Evolutionary conservation across 2,113 vertebrate genomes (phyloP), one percentile per base, ranked within the genome.

Genomic region (Ciconia boyciana): DNA sequence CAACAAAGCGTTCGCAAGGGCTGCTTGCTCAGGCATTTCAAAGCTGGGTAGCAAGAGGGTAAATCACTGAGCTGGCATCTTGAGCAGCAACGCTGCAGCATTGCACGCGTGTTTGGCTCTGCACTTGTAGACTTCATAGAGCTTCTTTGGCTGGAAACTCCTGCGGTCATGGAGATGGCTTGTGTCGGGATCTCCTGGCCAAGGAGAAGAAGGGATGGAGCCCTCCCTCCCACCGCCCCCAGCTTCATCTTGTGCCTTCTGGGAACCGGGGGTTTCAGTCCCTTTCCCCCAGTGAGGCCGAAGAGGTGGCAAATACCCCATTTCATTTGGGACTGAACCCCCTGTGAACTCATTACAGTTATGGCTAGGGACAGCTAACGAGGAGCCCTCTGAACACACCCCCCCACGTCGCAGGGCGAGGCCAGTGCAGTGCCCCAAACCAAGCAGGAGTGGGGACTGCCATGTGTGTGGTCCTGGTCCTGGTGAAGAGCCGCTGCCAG

Each of bases 401-500:
- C 17, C 14, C 13, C 17, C 20, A 12, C 8, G 21, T 51, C 4
- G 0, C 52, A 51, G 32, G 8, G 13, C 2, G 21, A 86, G 58
- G 9, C 34, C 76, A 21, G 39, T 8, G 7, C 4, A 0, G 1
- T 24, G 41, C 55, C 64, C 61, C 24, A 55, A 70, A 11, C 20
- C 22, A 16, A 19, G n/a, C 25, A 39, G 16, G 19, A 11, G 1
- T 44, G 51, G 32, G 10, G 7, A 90, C 26, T 0, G 1, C 34
- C 1, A 0, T 21, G 22, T 5, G 39, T 31, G 43, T 1, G 10
- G 52, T 90, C 18, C 57, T 18, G 19, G 11, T 32, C 32, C 21
- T 1, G 2, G 28, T 3, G 5, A 79, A 41, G 65, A 54, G 36
- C 31, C 0, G 1, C 24, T 4, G 5, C 3, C 0, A 1, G 14